Evolutionary conservation across 2,888 invertebrate species (phyloP), one percentile per base, ranked within the genome.

Genomic region (Mimumesa dahlbomi): DNA sequence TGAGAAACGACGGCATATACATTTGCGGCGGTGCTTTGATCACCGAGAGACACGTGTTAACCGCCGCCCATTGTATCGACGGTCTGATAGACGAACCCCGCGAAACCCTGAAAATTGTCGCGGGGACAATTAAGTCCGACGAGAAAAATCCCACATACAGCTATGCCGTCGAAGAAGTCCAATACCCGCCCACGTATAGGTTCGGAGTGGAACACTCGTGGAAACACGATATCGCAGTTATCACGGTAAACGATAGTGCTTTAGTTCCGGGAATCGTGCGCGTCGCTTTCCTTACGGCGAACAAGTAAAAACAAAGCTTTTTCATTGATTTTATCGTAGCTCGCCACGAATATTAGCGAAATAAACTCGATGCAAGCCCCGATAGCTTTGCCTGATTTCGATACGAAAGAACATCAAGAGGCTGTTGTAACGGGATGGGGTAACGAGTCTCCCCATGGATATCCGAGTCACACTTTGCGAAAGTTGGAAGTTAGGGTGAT

Each of bases 11-110:
- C 18, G 42, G 62, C 36, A 16, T 52, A 16, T 77, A 79, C 56
- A 62, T 81, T 34, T 81, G 81, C 63, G 77, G 77, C 0, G 79
- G 81, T 29, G 43, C 69, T 3, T 57, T 81, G 46, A 81, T 81
- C 36, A 79, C 65, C 40, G 5, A 42, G 0, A 69, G 53, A n/a
- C 77, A 77, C 54, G 61, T 78, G 18, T 34, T 81, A 2, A 79
- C 72, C n/a, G 81, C 77, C 5, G 81, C 81, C 0, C 81, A 81
- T 43, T 81, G 81, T 34, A 50, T 81, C 1, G 72, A 66, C 4
- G 59, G 56, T 2, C 19, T 81, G 9, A 71, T 76, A 31, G 73
- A 73, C 0, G 67, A 68, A 4, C 75, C 77, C 6, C 75, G 71
- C 43, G 73, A 77, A 0, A 75, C 74, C 18, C 11, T 81, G n/a